Evolutionary conservation across 2,797 vertebrate species (phyloP).

Genomic region (Tinamus major): DNA sequence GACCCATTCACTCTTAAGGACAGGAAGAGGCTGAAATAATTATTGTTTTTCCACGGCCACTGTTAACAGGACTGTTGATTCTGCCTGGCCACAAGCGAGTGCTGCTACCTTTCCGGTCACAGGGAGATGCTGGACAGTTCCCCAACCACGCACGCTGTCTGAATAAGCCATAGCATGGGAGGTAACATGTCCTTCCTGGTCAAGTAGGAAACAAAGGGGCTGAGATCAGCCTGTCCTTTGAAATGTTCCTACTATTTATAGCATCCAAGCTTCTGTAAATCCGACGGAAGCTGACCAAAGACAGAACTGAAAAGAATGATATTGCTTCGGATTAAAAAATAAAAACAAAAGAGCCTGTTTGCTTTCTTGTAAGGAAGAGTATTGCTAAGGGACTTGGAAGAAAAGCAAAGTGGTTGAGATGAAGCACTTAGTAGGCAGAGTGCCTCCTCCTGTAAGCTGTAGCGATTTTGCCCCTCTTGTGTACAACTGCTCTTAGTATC

Average conservation of each 20-base stretch:
- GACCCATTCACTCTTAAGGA: neutral
- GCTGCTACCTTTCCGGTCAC: neutral
- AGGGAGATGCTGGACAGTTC: neutral
- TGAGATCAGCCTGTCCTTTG: neutral
- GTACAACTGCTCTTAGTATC: neutral
- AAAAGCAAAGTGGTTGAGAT: neutral
- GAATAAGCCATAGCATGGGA: neutral
- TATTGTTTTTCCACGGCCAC: neutral
- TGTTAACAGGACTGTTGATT: neutral
- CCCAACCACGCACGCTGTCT: neutral
- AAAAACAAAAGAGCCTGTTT: neutral
- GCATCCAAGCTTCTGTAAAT: neutral
- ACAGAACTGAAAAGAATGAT: neutral
- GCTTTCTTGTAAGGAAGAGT: neutral
- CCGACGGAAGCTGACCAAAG: neutral
- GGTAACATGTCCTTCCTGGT: neutral
- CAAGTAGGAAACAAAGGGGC: neutral
- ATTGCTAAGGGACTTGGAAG: neutral
- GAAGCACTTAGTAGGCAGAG: fast-evolving
- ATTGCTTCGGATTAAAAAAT: neutral
- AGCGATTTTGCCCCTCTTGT: neutral
- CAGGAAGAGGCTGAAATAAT: neutral
- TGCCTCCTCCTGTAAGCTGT: neutral
- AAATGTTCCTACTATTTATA: neutral
- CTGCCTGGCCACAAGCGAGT: neutral